Evolutionary conservation across 2,888 invertebrate species (phyloP).

Genomic region (Troides aeacus): DNA sequence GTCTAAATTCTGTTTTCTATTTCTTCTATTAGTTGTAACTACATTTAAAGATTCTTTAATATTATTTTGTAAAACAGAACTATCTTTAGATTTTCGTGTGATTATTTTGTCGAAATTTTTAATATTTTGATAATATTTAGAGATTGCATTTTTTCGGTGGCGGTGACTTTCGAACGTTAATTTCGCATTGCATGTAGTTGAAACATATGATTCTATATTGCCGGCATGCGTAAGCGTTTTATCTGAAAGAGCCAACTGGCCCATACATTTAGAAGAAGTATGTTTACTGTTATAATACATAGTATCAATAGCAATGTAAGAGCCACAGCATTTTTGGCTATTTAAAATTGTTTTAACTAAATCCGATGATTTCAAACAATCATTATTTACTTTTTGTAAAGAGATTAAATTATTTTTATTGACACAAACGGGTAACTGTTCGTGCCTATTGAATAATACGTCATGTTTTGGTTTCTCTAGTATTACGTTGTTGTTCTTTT

Average conservation of each 20-base stretch:
- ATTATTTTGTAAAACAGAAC: slow-evolving; percentile 38
- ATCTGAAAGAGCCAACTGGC: neutral
- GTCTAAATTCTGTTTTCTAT: neutral
- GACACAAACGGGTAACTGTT: neutral
- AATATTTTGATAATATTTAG: slow-evolving; percentile 21
- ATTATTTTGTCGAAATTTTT: slow-evolving; percentile 37
- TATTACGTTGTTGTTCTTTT: neutral
- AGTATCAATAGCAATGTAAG: slow-evolving; percentile 1
- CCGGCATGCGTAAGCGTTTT: slow-evolving; percentile 8
- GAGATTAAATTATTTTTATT: neutral
- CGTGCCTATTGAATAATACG: neutral
- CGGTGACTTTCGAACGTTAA: slow-evolving; percentile 54
- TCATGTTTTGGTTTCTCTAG: neutral
- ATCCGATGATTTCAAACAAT: slow-evolving; percentile 53
- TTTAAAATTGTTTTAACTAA: slow-evolving; percentile 53
- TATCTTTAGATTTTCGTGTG: slow-evolving; percentile 47
- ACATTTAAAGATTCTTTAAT: slow-evolving; percentile 20
- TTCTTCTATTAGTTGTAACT: slow-evolving; percentile 13
- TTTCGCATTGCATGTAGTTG: slow-evolving; percentile 23
- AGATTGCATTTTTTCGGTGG: slow-evolving; percentile 33
- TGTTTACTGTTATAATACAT: neutral
- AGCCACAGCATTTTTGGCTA: slow-evolving; percentile 36
- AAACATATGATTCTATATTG: slow-evolving; percentile 8
- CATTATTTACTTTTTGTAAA: slow-evolving; percentile 31
- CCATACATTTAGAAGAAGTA: neutral